Evolutionary conservation across 2,888 invertebrate genomes (phyloP), one percentile per base, ranked within the genome.

Genomic region (Leucozona laternaria): DNA sequence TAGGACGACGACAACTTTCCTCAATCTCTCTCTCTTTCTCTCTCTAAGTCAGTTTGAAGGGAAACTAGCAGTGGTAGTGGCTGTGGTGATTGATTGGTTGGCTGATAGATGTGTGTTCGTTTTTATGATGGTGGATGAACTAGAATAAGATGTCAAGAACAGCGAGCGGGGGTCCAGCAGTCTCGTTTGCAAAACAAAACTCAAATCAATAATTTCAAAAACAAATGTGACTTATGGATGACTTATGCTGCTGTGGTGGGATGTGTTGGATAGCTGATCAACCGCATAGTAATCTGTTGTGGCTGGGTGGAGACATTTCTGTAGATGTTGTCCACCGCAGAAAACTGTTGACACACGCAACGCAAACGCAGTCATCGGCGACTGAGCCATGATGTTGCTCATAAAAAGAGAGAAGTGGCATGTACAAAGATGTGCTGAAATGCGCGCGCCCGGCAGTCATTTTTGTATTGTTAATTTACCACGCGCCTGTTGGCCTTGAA

Each of bases 61-160:
- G 48, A 20, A 66, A 48, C 31, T 73, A 58, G 70, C 60, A 43
- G 78, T 68, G 34, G 22, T 88, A 66, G 82, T 89, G 88, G 60
- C 31, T 40, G 88, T 89, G 88, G 80, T 60, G 37, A 40, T 72
- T 82, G 87, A 78, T 85, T 82, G 13, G 8, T 78, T 76, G 70
- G 40, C 75, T 88, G 86, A 78, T 80, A 57, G 68, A 79, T 84
- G 79, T 70, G 73, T 75, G 58, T 77, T 72, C 53, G 17, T 80
- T 60, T 82, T 60, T 45, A 77, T 86, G 86, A 76, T 86, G 86
- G 68, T 82, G 81, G 81, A 86, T 86, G 86, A 82, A 82, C 58
- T 78, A 82, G 64, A 58, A 72, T 60, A 77, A 48, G 66, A 77
- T 71, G 50, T 76, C 57, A 72, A 85, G 48, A 57, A 76, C 53